Conservation (phyloP, 2,113 vertebrate genomes). For the cattle (Bos taurus) region ARS-UCD2.0 NC_037356.1:4372501-4373000, state of each 20-base stretch:
- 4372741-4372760: background rate
- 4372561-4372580: background rate
- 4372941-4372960: background rate
- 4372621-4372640: background rate
- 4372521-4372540: background rate
- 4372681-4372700: too few relatives aligned
- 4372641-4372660: background rate
- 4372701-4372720: background rate
- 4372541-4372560: background rate
- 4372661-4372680: background rate
- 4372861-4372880: background rate
- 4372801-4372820: background rate
- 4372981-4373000: background rate
- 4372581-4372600: background rate
- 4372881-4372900: background rate
- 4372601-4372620: background rate
- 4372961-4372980: background rate
- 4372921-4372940: background rate
- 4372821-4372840: background rate
- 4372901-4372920: background rate
- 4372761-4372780: background rate
- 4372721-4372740: background rate
- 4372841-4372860: background rate
- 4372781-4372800: background rate
- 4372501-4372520: background rate